A percentile compares a stretch with the other conserved stretches of the same genome.
These are phyloP conservation scores for Sylvicola cinctus DNA, from an alignment of 2,888 invertebrate species.

Conservation along the genomic window DNA sequence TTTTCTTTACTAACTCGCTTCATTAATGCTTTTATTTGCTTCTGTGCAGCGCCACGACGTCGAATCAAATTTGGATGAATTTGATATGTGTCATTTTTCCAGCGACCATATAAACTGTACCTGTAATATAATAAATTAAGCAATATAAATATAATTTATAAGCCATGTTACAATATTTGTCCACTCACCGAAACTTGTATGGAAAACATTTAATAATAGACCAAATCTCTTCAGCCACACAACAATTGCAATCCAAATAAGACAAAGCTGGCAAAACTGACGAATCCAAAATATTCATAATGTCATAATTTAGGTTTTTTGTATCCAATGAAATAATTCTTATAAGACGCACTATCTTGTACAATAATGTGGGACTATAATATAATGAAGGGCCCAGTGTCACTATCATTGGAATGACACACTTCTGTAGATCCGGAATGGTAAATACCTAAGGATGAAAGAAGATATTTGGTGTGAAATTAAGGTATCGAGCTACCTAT, in stretches of 20 bases:
- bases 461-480: too few species aligned
- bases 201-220: slow-evolving; percentile 67
- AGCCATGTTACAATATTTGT: background rate
- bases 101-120: slow-evolving; percentile 79
- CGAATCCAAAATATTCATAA: slow-evolving; percentile 69
- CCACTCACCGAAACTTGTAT: slow-evolving; percentile 46
- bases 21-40: slow-evolving; percentile 89
- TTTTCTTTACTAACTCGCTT: slow-evolving; percentile 96
- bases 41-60: slow-evolving; percentile 68
- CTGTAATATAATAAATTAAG: slow-evolving; percentile 22
- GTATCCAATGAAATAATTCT: slow-evolving; percentile 18
- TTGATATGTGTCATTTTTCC: slow-evolving; percentile 81
- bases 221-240: slow-evolving; percentile 93
- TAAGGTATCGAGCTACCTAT: too few species aligned
- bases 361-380: slow-evolving; percentile 72
- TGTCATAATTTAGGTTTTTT: slow-evolving; percentile 55
- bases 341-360: slow-evolving; percentile 49
- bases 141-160: slow-evolving; percentile 3
- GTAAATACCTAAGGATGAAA: slow-evolving; percentile 35
- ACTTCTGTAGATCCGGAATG: slow-evolving; percentile 49
- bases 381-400: slow-evolving; percentile 75
- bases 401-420: slow-evolving; percentile 68
- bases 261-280: slow-evolving; percentile 80
- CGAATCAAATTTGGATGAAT: slow-evolving; percentile 67
- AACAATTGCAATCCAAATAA: slow-evolving; percentile 84